A percentile compares a stretch with the other conserved stretches of the same genome.
Conservation (phyloP, 2,797 vertebrate species). For the Sebastes cheni region DNA sequence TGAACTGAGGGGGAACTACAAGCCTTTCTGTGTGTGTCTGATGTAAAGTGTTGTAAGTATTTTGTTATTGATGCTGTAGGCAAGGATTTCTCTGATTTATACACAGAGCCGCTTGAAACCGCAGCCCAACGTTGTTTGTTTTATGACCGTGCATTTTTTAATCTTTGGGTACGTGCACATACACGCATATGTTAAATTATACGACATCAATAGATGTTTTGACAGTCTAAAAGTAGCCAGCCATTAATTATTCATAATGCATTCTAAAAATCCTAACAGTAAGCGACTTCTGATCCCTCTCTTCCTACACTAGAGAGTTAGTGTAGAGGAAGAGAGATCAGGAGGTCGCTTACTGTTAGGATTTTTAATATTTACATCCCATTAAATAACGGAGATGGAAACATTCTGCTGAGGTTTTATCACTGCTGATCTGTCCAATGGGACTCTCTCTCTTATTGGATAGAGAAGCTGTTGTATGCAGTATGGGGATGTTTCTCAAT, state of each 20-base stretch:
- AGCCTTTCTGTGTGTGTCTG: not conserved
- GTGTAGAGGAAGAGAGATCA: constrained; percentile 11
- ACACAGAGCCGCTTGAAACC: not conserved
- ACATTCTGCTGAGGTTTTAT: constrained; percentile 20
- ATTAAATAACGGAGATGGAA: constrained; percentile 35
- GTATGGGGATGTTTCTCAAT: not conserved
- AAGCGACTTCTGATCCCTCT: constrained; percentile 25
- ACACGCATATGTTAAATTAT: constrained; percentile 6
- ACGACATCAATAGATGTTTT: constrained; percentile 41
- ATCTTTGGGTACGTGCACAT: not conserved
- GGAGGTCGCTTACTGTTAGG: constrained; percentile 22
- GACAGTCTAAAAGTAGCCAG: constrained; percentile 51
- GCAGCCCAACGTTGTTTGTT: constrained; percentile 14
- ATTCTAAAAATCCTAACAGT: constrained; percentile 16
- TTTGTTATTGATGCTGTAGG: constrained; percentile 18
- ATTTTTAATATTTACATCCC: constrained; percentile 39
- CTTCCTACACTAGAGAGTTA: constrained; percentile 5
- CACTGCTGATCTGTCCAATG: not conserved
- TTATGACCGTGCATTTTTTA: not conserved
- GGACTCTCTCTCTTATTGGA: not conserved
- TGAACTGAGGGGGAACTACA: not conserved
- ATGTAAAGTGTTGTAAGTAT: constrained; percentile 23
- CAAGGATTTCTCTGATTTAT: constrained; percentile 12
- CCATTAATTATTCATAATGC: constrained; percentile 55
- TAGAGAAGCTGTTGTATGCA: not conserved